A percentile compares a stretch with the other conserved stretches of the same genome.
These are phyloP conservation scores for Cepphus grylle DNA, from an alignment of 2,113 vertebrate genomes.

Conservation along the genomic window DNA sequence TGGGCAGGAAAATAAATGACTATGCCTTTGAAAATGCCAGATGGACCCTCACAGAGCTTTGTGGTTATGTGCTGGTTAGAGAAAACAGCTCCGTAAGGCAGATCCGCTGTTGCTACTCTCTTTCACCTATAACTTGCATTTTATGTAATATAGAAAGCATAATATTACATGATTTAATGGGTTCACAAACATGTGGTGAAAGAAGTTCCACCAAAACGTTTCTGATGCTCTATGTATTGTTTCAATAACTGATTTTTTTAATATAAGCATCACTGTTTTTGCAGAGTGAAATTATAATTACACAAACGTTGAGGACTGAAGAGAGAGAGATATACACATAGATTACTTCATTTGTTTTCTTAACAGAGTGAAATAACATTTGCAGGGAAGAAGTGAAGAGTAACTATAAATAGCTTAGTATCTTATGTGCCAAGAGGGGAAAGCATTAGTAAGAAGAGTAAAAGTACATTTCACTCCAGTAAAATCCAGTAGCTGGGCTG, in stretches of 20 bases:
- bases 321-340: background rate
- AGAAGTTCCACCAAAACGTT: background rate
- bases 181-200: background rate
- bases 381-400: background rate
- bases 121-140: background rate
- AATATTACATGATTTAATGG: background rate
- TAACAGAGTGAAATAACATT: background rate
- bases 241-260: background rate
- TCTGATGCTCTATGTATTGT: background rate
- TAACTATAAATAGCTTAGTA: background rate
- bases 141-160: background rate
- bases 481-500: background rate
- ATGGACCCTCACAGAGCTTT: background rate
- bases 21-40: background rate
- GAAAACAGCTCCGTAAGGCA: background rate
- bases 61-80: background rate
- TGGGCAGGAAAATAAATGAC: background rate
- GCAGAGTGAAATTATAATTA: background rate
- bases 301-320: background rate
- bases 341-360: background rate
- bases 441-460: conserved; percentile 1
- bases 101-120: background rate
- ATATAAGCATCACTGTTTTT: background rate
- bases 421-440: background rate
- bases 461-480: background rate